Evolutionary conservation across 2,888 invertebrate species (phyloP), one percentile per base, ranked within the genome.

Genomic region (Selenia dentaria): DNA sequence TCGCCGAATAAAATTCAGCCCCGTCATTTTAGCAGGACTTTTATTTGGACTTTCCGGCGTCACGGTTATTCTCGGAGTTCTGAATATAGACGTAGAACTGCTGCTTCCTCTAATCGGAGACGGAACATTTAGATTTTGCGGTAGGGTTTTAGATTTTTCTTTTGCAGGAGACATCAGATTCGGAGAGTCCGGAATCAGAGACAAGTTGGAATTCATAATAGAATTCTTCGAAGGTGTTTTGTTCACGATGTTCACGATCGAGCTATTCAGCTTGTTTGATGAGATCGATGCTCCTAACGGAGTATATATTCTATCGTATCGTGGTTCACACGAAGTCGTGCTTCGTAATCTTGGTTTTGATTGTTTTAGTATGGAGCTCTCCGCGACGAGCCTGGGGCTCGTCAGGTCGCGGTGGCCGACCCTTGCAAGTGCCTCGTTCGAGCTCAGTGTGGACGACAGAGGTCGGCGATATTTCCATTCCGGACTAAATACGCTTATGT

Each of bases 1-100:
- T 43, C 95, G 89, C 6, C 95, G 90, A 62, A 95, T 94, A 59
- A 95, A 93, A 67, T 92, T 93, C 18, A 93, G 74, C 11, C 90
- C 90, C 1, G 89, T 74, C 47, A 86, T 82, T 73, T 81, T 88
- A 3, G 85, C 84, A 14, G 93, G 91, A 68, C 93, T 93, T 65
- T 92, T 93, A 53, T 83, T 84, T 3, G 89, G 84, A 64, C 88
- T 82, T 71, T 92, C 78, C 58, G 92, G 83, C 48, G 87, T 88
- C 31, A 90, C 83, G 2, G 86, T 83, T 64, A 85, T 83, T 62
- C 76, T 78, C 35, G 88, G 87, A 22, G 84, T 78, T 66, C 79
- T 81, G 67, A 90, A 89, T 72, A 91, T 80, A 48, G 85, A 85
- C 12, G 83, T 80, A 40, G 90, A 86, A 64, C 88, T 87, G 64